phyloP scores from a whole-genome alignment of 2,113 vertebrate species.

The Gorsachius goisagi region DNA sequence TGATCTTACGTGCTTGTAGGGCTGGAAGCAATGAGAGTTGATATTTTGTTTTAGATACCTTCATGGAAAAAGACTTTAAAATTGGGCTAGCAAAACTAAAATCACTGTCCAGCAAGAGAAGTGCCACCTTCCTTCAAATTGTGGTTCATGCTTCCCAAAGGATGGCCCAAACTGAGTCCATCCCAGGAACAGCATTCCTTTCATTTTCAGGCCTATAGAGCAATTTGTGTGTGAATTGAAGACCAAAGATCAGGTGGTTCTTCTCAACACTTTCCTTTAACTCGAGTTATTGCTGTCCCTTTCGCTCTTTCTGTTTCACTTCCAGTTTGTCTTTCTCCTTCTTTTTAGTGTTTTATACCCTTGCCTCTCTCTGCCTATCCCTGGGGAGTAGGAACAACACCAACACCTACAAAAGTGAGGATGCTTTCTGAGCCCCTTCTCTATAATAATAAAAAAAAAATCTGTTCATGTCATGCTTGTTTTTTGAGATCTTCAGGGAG shows the following conservation, averaged over 20 bases:
- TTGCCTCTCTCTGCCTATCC: not conserved
- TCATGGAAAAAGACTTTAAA: not conserved
- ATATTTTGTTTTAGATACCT: not conserved
- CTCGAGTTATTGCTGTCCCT: fast-evolving
- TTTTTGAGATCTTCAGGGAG: not conserved
- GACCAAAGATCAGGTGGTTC: not conserved
- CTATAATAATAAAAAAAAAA: no score
- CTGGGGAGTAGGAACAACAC: not conserved
- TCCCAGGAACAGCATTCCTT: not conserved
- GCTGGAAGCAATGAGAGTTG: not conserved
- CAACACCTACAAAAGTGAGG: not conserved
- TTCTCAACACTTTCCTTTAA: not conserved
- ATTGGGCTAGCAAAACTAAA: not conserved
- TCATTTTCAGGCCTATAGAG: not conserved
- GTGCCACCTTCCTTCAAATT: not conserved
- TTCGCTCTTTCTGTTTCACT: not conserved
- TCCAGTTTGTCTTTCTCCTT: not conserved
- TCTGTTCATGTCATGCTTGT: not conserved
- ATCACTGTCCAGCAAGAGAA: not conserved
- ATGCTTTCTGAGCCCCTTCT: not conserved
- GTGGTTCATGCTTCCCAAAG: not conserved
- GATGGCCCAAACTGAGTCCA: not conserved
- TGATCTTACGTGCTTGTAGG: not conserved
- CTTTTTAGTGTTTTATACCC: not conserved
- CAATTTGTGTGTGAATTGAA: not conserved